Conservation (phyloP, 2,797 vertebrate species). For the Poliocrania exsul region DNA sequence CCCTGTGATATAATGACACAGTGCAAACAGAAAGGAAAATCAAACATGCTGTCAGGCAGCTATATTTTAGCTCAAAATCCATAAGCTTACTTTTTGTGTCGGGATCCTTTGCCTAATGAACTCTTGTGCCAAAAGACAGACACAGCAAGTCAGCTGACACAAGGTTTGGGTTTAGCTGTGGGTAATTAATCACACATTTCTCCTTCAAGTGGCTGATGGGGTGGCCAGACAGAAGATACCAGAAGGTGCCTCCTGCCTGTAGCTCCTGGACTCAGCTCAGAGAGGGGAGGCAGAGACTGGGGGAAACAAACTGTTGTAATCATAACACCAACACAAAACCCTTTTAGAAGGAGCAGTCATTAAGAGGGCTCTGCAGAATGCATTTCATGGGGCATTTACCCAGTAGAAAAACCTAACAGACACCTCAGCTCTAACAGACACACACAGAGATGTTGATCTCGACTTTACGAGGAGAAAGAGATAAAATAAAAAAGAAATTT, state of each 20-base stretch:
- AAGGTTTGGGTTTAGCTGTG: fast-evolving
- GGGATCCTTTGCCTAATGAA: neutral
- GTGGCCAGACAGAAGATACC: neutral
- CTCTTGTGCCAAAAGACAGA: neutral
- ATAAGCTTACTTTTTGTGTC: neutral
- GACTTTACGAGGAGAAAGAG: neutral
- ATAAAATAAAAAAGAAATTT: neutral
- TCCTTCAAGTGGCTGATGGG: neutral
- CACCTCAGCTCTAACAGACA: neutral
- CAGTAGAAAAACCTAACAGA: neutral
- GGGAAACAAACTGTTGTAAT: neutral
- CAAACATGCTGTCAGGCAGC: neutral
- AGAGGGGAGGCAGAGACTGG: neutral
- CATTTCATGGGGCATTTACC: neutral
- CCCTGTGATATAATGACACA: neutral
- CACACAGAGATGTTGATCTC: fast-evolving
- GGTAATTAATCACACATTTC: neutral
- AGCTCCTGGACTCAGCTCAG: neutral
- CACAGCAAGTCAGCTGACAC: neutral
- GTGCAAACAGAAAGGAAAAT: neutral
- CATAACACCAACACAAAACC: neutral
- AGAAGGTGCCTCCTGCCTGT: neutral
- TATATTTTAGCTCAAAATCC: neutral
- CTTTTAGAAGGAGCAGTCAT: neutral
- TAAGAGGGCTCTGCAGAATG: neutral